These are phyloP conservation scores for Quadriops clusia DNA, from an alignment of 2,888 invertebrate genomes.

Conservation along the genomic window DNA sequence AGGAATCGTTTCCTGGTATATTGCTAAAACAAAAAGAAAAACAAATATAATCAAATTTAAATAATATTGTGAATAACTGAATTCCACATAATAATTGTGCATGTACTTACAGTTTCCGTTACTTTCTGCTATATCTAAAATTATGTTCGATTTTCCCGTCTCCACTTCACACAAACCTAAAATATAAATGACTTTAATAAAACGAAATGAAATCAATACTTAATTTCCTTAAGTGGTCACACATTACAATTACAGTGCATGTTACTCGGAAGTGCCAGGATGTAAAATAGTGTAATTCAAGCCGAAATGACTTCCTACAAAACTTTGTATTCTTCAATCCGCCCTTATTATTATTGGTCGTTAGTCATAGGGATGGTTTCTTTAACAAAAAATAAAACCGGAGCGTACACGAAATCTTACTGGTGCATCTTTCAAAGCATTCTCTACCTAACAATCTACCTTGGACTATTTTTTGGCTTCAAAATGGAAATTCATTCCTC, in stretches of 20 bases:
- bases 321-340: too few species aligned
- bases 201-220: slow-evolving; percentile 9
- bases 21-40: slow-evolving; percentile 45
- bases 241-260: neutral
- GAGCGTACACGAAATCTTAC: neutral
- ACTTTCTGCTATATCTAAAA: slow-evolving; percentile 84
- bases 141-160: slow-evolving; percentile 78
- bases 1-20: slow-evolving; percentile 73
- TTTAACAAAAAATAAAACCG: slow-evolving; percentile 3
- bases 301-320: too few species aligned
- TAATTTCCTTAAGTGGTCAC: slow-evolving; percentile 10
- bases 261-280: neutral
- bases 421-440: too few species aligned
- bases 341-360: too few species aligned
- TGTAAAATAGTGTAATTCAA: too few species aligned
- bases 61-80: slow-evolving; percentile 1
- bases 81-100: neutral
- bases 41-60: neutral
- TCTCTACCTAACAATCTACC: neutral
- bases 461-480: too few species aligned
- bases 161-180: slow-evolving; percentile 71
- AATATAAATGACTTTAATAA: slow-evolving; percentile 17
- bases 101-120: slow-evolving; percentile 68
- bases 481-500: too few species aligned
- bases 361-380: neutral